Evolutionary conservation across 2,888 invertebrate species (phyloP).

Genomic region (Drosophila parthenogenetica): DNA sequence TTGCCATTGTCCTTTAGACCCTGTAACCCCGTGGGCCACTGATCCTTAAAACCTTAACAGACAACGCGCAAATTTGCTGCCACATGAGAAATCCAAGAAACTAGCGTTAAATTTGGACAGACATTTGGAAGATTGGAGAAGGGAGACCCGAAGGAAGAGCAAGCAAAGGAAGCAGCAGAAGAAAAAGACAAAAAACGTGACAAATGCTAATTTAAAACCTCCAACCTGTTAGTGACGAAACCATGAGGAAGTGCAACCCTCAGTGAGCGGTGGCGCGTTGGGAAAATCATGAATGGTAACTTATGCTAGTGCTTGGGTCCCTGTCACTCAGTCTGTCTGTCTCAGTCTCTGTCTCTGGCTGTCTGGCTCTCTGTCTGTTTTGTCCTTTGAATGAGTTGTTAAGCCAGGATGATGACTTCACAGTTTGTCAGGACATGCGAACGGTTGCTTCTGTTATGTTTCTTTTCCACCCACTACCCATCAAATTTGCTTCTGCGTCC

Average conservation of each 20-base stretch:
- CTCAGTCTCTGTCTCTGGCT: conserved; percentile 23
- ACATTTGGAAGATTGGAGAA: not conserved
- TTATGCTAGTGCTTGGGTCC: conserved; percentile 58
- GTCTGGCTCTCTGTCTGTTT: conserved; percentile 36
- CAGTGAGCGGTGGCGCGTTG: not conserved
- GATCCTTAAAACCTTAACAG: conserved; percentile 37
- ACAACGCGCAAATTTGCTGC: conserved; percentile 56
- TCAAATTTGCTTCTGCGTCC: not conserved
- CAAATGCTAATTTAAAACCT: conserved; percentile 83
- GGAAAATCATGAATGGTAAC: conserved; percentile 75
- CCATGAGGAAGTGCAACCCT: conserved; percentile 39
- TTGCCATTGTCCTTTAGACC: conserved; percentile 44
- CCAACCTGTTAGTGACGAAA: conserved; percentile 44
- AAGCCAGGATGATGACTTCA: conserved; percentile 82
- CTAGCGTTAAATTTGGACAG: conserved; percentile 72
- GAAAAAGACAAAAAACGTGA: conserved; percentile 69
- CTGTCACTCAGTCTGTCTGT: conserved; percentile 10
- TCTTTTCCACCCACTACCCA: conserved; percentile 13
- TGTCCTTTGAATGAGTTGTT: conserved; percentile 78
- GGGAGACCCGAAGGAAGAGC: not conserved
- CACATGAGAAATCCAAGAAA: conserved; percentile 63
- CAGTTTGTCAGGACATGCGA: conserved; percentile 74
- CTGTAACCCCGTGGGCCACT: conserved; percentile 25
- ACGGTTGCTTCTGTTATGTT: conserved; percentile 49
- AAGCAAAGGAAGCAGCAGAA: conserved; percentile 6